Conservation (phyloP, 1,140 invertebrate genomes). For the Ooceraea biroi region DNA sequence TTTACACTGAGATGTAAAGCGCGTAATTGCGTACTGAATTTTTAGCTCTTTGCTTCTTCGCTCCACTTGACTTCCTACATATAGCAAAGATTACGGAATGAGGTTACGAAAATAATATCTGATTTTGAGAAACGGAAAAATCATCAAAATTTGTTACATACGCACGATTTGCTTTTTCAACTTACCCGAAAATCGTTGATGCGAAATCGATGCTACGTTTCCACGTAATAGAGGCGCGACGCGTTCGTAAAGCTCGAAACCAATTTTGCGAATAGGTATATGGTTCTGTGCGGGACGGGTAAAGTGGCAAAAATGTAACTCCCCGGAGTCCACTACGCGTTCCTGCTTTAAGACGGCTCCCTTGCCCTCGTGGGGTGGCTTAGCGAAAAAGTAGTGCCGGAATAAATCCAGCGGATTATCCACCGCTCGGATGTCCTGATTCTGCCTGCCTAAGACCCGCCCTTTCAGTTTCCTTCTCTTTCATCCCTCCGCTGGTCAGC, state of each 20-base stretch:
- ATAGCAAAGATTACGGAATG: too few species aligned
- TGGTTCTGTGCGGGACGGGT: not conserved
- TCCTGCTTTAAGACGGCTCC: slow-evolving; percentile 59
- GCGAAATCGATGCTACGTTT: slow-evolving; percentile 26
- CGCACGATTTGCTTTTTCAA: not conserved
- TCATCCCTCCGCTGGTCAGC: slow-evolving; percentile 44
- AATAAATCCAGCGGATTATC: slow-evolving; percentile 74
- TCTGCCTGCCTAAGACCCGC: slow-evolving; percentile 34
- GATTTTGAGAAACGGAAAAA: too few species aligned
- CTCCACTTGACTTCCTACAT: too few species aligned
- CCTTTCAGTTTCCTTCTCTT: slow-evolving; percentile 27
- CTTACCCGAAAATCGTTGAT: slow-evolving; percentile 6
- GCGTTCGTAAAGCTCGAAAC: slow-evolving; percentile 53
- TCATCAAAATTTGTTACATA: not conserved
- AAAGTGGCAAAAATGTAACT: slow-evolving; percentile 69
- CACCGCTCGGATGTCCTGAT: slow-evolving; percentile 58
- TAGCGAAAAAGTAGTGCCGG: slow-evolving; percentile 69
- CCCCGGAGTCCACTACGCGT: slow-evolving; percentile 65
- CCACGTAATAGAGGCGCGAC: slow-evolving; percentile 42
- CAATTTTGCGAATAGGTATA: slow-evolving; percentile 45
- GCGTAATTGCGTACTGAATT: too few species aligned
- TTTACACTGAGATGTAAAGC: too few species aligned
- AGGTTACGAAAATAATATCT: too few species aligned
- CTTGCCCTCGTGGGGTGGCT: slow-evolving; percentile 43
- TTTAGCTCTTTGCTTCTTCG: too few species aligned